Conservation (phyloP, 2,113 vertebrate species). For the Pteronura brasiliensis region DNA sequence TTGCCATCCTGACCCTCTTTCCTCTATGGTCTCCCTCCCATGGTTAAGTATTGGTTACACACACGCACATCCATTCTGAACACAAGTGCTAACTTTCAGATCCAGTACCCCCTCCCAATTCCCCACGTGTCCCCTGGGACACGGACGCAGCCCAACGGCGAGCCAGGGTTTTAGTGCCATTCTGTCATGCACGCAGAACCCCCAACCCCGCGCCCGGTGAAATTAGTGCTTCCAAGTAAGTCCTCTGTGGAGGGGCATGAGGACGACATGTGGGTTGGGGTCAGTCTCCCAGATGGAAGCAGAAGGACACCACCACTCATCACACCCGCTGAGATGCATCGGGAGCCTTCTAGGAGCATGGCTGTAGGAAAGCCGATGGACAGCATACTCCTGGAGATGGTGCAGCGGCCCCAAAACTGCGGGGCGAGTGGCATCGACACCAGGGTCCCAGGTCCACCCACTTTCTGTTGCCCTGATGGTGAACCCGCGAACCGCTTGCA, state of each 20-base stretch:
- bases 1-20: not conserved
- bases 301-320: not conserved
- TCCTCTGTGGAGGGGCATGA: not conserved
- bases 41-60: not conserved
- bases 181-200: not conserved
- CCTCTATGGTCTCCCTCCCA: not conserved
- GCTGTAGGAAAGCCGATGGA: not conserved
- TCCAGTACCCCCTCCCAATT: not conserved
- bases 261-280: not conserved
- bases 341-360: fast-evolving
- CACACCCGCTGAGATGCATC: not conserved
- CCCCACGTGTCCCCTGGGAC: not conserved
- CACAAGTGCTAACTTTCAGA: not conserved
- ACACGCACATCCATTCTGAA: fast-evolving
- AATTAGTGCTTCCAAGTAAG: not conserved
- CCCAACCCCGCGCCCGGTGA: not conserved
- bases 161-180: not conserved
- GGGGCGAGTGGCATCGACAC: fast-evolving
- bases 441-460: fast-evolving
- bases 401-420: fast-evolving
- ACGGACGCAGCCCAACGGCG: fast-evolving
- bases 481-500: not conserved
- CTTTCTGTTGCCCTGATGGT: not conserved
- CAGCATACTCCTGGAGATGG: not conserved
- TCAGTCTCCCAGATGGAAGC: not conserved